phyloP scores from a whole-genome alignment of 2,888 invertebrate species.

The Fragum sueziense region DNA sequence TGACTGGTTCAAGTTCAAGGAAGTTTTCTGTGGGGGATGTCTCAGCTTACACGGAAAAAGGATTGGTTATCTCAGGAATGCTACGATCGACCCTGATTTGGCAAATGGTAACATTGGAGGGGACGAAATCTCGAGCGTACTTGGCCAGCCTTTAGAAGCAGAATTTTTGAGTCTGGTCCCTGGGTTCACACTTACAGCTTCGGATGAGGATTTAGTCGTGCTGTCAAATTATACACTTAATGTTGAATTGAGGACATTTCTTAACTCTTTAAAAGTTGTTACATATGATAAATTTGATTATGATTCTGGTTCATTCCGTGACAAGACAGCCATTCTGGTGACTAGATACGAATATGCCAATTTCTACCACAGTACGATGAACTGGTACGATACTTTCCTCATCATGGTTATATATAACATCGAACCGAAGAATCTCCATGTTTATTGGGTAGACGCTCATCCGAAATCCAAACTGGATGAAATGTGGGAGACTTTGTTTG shows the following conservation, averaged over 20 bases:
- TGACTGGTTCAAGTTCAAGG: conserved; percentile 14
- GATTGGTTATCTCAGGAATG: conserved; percentile 35
- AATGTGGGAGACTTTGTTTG: conserved; percentile 77
- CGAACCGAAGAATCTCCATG: conserved; percentile 68
- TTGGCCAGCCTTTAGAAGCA: conserved; percentile 36
- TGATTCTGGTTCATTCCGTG: background rate
- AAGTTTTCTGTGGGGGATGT: conserved; percentile 35
- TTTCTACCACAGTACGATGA: conserved; percentile 77
- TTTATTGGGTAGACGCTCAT: conserved; percentile 78
- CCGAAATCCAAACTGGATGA: conserved; percentile 75
- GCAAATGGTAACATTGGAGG: conserved; percentile 44
- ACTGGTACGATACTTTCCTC: conserved; percentile 77
- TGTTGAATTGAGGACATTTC: conserved; percentile 29
- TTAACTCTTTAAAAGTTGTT: conserved; percentile 7
- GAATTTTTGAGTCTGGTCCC: conserved; percentile 29
- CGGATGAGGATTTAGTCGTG: background rate
- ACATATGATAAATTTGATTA: background rate
- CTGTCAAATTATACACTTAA: background rate
- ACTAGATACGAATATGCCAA: conserved; percentile 79
- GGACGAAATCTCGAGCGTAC: conserved; percentile 39
- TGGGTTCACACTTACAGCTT: conserved; percentile 35
- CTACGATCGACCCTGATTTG: conserved; percentile 44
- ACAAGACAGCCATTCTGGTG: conserved; percentile 64
- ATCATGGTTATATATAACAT: conserved; percentile 69
- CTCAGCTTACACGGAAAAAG: conserved; percentile 41